Evolutionary conservation across 1,140 invertebrate genomes (phyloP).

Genomic region (Drosophila teissieri): DNA sequence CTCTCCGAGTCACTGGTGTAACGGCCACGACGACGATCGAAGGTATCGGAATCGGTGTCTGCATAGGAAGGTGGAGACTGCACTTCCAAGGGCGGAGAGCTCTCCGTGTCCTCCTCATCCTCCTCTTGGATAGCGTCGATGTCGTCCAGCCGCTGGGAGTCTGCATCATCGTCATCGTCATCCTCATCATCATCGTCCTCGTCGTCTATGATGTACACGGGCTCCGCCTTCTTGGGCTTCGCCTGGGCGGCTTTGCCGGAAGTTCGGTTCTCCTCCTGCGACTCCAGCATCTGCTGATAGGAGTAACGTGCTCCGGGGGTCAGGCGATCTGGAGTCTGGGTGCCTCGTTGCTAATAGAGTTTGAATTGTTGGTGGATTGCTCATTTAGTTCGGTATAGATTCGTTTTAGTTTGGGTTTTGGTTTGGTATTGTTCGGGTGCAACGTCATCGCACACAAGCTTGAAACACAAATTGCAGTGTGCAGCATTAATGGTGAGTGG

Average conservation of each 20-base stretch:
- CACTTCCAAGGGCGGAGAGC: constrained; percentile 57
- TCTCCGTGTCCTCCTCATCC: constrained; percentile 57
- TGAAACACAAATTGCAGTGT: constrained; percentile 48
- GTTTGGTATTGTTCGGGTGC: constrained; percentile 32
- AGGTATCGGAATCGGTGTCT: constrained; percentile 76
- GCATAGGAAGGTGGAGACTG: constrained; percentile 69
- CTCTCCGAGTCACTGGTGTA: constrained; percentile 83
- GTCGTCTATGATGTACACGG: constrained; percentile 79
- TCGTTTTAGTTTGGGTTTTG: constrained; percentile 34
- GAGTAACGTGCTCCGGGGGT: constrained; percentile 64
- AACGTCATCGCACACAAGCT: constrained; percentile 51
- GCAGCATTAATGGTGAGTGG: constrained; percentile 43
- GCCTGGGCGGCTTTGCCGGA: constrained; percentile 10
- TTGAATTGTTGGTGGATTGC: constrained; percentile 50
- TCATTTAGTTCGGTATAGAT: constrained; percentile 50
- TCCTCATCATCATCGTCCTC: constrained; percentile 70
- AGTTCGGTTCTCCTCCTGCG: constrained; percentile 37
- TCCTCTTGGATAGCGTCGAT: constrained; percentile 59
- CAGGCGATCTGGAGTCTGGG: constrained; percentile 66
- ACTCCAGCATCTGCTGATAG: constrained; percentile 73
- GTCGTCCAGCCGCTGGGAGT: constrained; percentile 39
- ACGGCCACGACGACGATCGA: constrained; percentile 60
- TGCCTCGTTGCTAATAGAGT: constrained; percentile 71
- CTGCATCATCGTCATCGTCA: not conserved
- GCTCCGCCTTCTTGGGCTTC: constrained; percentile 68